A percentile compares a stretch with the other conserved stretches of the same genome.
Evolutionary conservation across 2,888 invertebrate genomes (phyloP).

Genomic region (Tiphia femorata): DNA sequence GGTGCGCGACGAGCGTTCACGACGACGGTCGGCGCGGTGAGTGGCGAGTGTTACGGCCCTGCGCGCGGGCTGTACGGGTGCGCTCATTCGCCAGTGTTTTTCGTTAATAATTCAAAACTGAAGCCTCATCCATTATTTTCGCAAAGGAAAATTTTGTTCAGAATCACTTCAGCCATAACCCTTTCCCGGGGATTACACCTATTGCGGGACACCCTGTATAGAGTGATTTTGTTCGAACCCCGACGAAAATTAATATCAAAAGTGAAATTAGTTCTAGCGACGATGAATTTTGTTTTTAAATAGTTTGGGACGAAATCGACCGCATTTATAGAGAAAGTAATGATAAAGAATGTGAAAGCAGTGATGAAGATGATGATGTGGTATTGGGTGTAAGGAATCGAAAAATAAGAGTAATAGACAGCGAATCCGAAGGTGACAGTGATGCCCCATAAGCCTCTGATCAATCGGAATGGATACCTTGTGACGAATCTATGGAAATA

Average conservation of each 20-base stretch:
- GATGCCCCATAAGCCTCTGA: background rate
- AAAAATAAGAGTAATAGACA: constrained; percentile 4
- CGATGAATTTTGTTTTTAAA: constrained; percentile 12
- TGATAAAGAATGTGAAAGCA: constrained; percentile 7
- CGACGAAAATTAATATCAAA: constrained; percentile 5
- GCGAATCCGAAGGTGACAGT: constrained; percentile 7
- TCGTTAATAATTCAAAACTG: no score
- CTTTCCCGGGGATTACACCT: no score
- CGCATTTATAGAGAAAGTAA: background rate
- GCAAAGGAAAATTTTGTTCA: no score
- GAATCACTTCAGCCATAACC: no score
- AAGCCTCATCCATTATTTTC: no score
- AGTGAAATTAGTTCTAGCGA: constrained; percentile 9
- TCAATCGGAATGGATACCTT: constrained; percentile 8
- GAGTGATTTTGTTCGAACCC: constrained; percentile 15
- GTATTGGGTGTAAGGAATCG: constrained; percentile 10
- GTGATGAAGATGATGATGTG: constrained; percentile 6
- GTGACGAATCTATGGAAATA: constrained; percentile 4
- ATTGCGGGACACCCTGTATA: no score
- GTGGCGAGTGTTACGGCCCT: no score
- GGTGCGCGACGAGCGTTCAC: no score
- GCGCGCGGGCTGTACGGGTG: no score
- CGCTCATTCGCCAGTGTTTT: no score
- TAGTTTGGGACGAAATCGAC: constrained; percentile 3
- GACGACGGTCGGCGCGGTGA: no score